Evolutionary conservation across 2,797 vertebrate genomes (phyloP).

Genomic region (Aphelocoma californica): DNA sequence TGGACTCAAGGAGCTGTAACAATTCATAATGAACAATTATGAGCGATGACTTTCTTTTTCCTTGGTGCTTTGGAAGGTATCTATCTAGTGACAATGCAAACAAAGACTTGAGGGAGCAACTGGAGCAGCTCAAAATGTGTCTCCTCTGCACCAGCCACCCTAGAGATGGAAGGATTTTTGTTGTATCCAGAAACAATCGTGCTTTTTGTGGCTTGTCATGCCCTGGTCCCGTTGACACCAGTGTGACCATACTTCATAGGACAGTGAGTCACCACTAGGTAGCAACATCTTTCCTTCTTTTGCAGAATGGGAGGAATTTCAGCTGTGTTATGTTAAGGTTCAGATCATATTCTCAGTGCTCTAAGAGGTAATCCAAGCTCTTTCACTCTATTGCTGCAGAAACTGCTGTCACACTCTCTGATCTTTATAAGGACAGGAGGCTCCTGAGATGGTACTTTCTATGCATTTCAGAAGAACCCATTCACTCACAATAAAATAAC

Average conservation of each 20-base stretch:
- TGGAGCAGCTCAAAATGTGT: not conserved
- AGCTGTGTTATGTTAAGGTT: not conserved
- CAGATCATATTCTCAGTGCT: not conserved
- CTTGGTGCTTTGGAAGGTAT: not conserved
- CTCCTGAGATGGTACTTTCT: not conserved
- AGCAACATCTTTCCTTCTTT: not conserved
- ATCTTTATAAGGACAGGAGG: not conserved
- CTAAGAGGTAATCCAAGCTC: not conserved
- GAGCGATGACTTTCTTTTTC: not conserved
- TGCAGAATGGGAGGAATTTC: not conserved
- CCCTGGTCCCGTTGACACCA: not conserved
- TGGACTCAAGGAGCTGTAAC: slow-evolving; percentile 2
- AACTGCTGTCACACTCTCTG: not conserved
- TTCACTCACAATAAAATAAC: not conserved
- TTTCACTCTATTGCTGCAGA: not conserved
- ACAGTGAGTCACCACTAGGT: not conserved
- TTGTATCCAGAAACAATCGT: not conserved
- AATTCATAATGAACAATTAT: not conserved
- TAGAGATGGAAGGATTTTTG: not conserved
- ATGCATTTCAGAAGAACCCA: not conserved
- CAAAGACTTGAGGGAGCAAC: not conserved
- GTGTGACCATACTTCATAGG: not conserved
- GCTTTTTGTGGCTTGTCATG: not conserved
- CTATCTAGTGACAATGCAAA: not conserved
- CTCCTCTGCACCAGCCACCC: not conserved